phyloP scores from a whole-genome alignment of 2,797 vertebrate species.

The Trematomus bernacchii region DNA sequence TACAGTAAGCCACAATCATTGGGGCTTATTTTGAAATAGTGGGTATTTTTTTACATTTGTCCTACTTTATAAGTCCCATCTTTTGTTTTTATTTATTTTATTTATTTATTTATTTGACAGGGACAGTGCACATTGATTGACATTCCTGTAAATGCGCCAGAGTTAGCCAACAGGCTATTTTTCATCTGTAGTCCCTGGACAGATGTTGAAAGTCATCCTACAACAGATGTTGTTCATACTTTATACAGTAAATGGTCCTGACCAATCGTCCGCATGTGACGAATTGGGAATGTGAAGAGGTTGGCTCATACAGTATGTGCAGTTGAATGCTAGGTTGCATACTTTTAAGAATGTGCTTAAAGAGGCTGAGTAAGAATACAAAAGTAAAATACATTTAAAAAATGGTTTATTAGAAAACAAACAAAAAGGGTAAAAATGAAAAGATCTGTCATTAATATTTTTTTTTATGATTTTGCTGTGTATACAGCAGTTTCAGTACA shows the following conservation, averaged over 20 bases:
- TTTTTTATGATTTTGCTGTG: too few relatives aligned
- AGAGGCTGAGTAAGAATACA: neutral
- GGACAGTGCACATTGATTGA: too few relatives aligned
- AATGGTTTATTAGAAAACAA: neutral
- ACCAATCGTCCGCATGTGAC: too few relatives aligned
- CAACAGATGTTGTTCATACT: neutral
- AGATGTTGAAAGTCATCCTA: too few relatives aligned
- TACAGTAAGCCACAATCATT: slow-evolving; percentile 1
- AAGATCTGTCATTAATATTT: neutral
- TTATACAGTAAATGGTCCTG: neutral
- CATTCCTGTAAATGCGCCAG: too few relatives aligned
- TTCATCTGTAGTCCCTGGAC: too few relatives aligned
- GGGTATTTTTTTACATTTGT: neutral
- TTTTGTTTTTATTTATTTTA: too few relatives aligned
- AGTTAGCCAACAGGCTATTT: too few relatives aligned
- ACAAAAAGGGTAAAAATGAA: neutral
- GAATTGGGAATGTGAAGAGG: too few relatives aligned
- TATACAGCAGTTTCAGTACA: neutral
- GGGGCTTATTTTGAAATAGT: neutral
- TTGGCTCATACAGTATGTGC: neutral
- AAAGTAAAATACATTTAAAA: neutral
- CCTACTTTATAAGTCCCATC: neutral
- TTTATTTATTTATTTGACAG: too few relatives aligned
- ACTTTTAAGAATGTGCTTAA: neutral
- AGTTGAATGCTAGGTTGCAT: neutral